phyloP scores from a whole-genome alignment of 2,797 vertebrate species.

The Sebastolobus altivelis region DNA sequence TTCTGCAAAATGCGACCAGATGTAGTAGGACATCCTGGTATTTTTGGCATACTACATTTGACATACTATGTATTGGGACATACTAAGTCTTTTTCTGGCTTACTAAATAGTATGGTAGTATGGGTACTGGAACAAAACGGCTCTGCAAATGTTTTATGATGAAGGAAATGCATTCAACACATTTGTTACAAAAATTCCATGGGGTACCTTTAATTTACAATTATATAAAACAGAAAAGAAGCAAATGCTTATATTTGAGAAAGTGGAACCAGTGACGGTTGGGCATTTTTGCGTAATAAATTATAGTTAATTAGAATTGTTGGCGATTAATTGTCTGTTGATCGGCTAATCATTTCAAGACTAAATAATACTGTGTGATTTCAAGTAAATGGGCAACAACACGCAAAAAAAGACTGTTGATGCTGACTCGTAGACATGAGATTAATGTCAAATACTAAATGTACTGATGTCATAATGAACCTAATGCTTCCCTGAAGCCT shows the following conservation, averaged over 20 bases:
- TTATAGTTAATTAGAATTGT: not conserved
- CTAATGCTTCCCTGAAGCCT: slow-evolving; percentile 20
- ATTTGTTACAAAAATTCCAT: not conserved
- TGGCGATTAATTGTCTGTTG: not conserved
- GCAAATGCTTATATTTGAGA: not conserved
- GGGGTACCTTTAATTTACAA: not conserved
- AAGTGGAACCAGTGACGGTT: not conserved
- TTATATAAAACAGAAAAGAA: not conserved
- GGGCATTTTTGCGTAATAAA: not conserved
- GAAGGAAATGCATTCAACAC: not conserved
- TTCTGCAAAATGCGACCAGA: too few species aligned
- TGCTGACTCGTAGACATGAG: not conserved
- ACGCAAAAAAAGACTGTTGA: not conserved
- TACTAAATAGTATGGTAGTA: not conserved
- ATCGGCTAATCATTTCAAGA: not conserved
- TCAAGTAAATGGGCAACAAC: slow-evolving; percentile 17
- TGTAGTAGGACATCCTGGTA: too few species aligned
- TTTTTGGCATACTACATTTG: too few species aligned
- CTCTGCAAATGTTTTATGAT: not conserved
- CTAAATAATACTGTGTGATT: not conserved
- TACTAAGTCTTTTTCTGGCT: too few species aligned
- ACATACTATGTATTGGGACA: too few species aligned
- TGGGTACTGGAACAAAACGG: not conserved
- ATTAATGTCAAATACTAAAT: slow-evolving; percentile 9
- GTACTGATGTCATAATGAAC: slow-evolving; percentile 15